phyloP scores from a whole-genome alignment of 2,113 vertebrate genomes.

The Euleptes europaea region DNA sequence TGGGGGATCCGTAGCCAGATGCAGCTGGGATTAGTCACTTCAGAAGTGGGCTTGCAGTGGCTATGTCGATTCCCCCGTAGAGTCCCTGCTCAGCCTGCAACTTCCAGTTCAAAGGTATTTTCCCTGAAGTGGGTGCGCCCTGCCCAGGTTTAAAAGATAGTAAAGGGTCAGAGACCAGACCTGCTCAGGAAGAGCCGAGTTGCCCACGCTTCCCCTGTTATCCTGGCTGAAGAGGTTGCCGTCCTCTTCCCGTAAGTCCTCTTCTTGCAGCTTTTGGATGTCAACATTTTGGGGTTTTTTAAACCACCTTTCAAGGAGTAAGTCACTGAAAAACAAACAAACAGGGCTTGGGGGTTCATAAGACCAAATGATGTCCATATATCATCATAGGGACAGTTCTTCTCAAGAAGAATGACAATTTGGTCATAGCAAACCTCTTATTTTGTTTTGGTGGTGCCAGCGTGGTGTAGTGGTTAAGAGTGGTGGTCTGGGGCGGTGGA shows the following conservation, averaged over 20 bases:
- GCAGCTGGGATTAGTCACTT: conserved; percentile 11
- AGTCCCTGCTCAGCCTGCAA: not conserved
- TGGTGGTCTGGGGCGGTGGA: too few species aligned
- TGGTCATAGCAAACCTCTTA: too few species aligned
- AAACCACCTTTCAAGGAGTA: not conserved
- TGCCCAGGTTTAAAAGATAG: not conserved
- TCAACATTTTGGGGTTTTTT: not conserved
- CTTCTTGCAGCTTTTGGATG: not conserved
- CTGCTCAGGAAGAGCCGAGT: not conserved
- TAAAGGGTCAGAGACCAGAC: not conserved
- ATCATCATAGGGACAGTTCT: too few species aligned
- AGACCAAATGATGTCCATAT: not conserved
- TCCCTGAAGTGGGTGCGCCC: conserved; percentile 2
- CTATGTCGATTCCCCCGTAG: not conserved
- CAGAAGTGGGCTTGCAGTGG: not conserved
- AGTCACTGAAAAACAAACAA: not conserved
- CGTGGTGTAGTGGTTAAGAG: too few species aligned
- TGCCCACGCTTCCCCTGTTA: not conserved
- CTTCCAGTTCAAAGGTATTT: conserved; percentile 19
- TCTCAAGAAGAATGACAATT: not conserved
- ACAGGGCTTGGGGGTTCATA: not conserved
- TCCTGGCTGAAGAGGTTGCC: not conserved
- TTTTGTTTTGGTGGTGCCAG: not conserved
- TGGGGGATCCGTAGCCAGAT: not conserved
- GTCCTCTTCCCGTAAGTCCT: not conserved